Evolutionary conservation across 1,140 invertebrate genomes (phyloP).

Genomic region (Sesamia nonagrioides): DNA sequence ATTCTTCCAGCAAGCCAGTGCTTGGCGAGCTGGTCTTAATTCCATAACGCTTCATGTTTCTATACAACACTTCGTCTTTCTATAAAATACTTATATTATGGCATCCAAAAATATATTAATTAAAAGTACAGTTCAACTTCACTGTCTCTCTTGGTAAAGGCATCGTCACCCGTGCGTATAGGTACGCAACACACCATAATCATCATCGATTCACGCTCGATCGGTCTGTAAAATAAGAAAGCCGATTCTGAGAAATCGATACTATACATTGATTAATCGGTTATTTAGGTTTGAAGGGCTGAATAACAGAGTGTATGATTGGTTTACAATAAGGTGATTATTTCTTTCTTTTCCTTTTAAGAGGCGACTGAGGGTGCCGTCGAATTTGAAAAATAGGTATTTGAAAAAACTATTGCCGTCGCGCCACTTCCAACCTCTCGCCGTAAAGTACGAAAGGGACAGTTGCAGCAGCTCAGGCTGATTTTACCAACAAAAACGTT

Average conservation of each 20-base stretch:
- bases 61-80: too few relatives aligned
- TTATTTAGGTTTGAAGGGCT: constrained; percentile 20
- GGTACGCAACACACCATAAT: constrained; percentile 28
- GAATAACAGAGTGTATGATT: not conserved
- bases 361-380: too few relatives aligned
- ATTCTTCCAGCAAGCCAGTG: too few relatives aligned
- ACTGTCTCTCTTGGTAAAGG: not conserved
- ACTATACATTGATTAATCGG: constrained; percentile 27
- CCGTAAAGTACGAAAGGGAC: too few relatives aligned
- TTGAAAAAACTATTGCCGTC: too few relatives aligned
- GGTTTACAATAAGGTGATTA: not conserved
- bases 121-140: not conserved
- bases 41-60: too few relatives aligned
- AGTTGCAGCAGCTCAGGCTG: too few relatives aligned
- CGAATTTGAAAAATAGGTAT: too few relatives aligned
- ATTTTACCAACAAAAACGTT: too few relatives aligned
- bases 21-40: too few relatives aligned
- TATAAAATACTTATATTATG: not conserved
- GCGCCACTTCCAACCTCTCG: too few relatives aligned
- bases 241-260: constrained; percentile 44
- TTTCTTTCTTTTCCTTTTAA: too few relatives aligned
- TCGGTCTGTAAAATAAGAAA: constrained; percentile 51
- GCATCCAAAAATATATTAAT: not conserved
- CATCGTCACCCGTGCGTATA: constrained; percentile 11
- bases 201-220: constrained; percentile 40